Evolutionary conservation across 2,888 invertebrate species (phyloP).

Genomic region (Tenodera sinensis): DNA sequence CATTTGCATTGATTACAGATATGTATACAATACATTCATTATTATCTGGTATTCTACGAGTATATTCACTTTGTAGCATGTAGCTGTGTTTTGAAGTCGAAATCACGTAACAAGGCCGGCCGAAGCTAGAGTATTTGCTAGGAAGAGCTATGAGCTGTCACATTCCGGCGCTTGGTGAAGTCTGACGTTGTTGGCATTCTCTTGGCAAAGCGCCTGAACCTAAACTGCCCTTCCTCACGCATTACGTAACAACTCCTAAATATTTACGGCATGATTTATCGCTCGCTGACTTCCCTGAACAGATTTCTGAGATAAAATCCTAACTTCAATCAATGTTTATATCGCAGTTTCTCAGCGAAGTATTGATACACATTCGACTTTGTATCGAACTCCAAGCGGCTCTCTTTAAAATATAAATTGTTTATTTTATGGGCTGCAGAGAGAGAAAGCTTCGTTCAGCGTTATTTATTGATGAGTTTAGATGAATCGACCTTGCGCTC

Average conservation of each 20-base stretch:
- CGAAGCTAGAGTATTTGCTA: no score
- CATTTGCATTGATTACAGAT: no score
- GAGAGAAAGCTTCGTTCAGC: not conserved
- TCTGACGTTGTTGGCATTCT: not conserved
- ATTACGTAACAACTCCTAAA: not conserved
- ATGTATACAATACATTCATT: no score
- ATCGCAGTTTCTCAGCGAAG: not conserved
- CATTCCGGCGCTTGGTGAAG: not conserved
- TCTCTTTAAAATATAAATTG: not conserved
- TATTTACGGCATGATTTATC: not conserved
- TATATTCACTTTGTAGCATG: no score
- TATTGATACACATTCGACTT: not conserved
- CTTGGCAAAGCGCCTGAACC: not conserved
- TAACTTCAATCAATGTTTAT: not conserved
- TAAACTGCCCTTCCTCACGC: not conserved
- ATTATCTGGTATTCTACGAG: no score
- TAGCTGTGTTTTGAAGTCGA: no score
- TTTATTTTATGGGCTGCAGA: not conserved
- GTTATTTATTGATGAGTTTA: not conserved
- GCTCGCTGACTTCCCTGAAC: not conserved
- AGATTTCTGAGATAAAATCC: not conserved
- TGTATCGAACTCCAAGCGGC: not conserved
- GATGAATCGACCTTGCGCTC: no score
- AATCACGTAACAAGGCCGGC: no score
- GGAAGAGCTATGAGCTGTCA: not conserved